Percentiles rank a stretch among this genome's conserved stretches.
Evolutionary conservation across 2,888 invertebrate species (phyloP).

Genomic region (Nemapogon koenigi): DNA sequence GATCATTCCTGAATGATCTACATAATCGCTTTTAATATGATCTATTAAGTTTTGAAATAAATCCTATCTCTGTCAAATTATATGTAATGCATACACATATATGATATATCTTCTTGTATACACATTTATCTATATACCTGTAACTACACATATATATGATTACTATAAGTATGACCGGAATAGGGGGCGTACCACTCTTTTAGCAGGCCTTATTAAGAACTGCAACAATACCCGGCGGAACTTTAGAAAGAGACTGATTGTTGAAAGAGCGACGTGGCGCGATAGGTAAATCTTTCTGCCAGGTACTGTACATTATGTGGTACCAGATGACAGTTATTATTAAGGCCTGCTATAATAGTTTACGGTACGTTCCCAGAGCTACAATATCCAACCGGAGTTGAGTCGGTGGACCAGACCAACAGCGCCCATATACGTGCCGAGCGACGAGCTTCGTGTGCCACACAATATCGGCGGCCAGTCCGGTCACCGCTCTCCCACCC

Average conservation of each 20-base stretch:
- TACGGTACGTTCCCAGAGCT: conserved; percentile 43
- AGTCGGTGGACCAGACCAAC: conserved; percentile 57
- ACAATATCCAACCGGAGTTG: conserved; percentile 55
- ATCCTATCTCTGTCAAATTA: conserved; percentile 50
- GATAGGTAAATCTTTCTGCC: too few species aligned
- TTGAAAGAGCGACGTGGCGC: too few species aligned
- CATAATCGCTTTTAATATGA: background rate
- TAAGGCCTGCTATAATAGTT: conserved; percentile 1
- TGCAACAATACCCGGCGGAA: too few species aligned
- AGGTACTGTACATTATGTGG: too few species aligned
- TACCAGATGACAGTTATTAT: too few species aligned
- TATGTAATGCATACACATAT: conserved; percentile 39
- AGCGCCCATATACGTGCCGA: conserved; percentile 57
- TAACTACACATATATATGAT: conserved; percentile 7
- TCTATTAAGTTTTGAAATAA: conserved; percentile 14
- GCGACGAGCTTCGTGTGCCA: conserved; percentile 41
- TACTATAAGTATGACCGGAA: too few species aligned
- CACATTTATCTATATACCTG: conserved; percentile 13
- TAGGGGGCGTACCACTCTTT: too few species aligned
- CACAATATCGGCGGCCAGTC: background rate
- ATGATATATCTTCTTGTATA: too few species aligned
- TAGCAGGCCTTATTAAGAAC: too few species aligned
- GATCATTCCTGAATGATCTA: too few species aligned
- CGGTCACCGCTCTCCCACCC: conserved; percentile 32
- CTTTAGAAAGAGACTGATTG: too few species aligned